A percentile compares a stretch with the other conserved stretches of the same genome.
These are phyloP conservation scores for Yponomeuta malinellus DNA, from an alignment of 2,888 invertebrate species.

Conservation along the genomic window DNA sequence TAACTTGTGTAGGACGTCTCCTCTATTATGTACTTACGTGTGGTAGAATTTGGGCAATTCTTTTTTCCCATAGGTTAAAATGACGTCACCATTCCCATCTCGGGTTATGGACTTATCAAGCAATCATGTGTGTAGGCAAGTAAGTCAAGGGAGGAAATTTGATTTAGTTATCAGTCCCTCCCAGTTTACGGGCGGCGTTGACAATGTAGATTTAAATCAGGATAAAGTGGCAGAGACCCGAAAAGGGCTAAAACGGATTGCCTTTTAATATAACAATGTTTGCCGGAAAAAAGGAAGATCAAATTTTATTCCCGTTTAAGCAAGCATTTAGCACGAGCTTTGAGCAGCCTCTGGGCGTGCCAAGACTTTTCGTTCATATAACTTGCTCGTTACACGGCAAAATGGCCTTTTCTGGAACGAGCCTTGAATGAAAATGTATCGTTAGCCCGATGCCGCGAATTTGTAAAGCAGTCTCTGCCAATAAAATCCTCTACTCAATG, in stretches of 20 bases:
- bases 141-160: conserved; percentile 14
- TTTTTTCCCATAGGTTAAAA: neutral
- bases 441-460: neutral
- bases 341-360: neutral
- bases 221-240: conserved; percentile 9
- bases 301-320: neutral
- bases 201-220: conserved; percentile 11
- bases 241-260: conserved; percentile 10
- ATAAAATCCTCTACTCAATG: neutral
- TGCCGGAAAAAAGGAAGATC: neutral
- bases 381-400: neutral
- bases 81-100: neutral
- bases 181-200: conserved; percentile 15
- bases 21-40: too few species aligned
- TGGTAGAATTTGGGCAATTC: too few species aligned
- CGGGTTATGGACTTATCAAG: neutral
- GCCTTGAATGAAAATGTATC: neutral
- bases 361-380: neutral
- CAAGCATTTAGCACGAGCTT: neutral
- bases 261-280: conserved; percentile 6
- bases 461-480: neutral
- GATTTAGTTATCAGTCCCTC: conserved; percentile 16
- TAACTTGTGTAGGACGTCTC: too few species aligned
- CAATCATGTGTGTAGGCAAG: neutral
- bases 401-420: neutral